Evolutionary conservation across 2,888 invertebrate genomes (phyloP).

Genomic region (Ormyrus rosae): DNA sequence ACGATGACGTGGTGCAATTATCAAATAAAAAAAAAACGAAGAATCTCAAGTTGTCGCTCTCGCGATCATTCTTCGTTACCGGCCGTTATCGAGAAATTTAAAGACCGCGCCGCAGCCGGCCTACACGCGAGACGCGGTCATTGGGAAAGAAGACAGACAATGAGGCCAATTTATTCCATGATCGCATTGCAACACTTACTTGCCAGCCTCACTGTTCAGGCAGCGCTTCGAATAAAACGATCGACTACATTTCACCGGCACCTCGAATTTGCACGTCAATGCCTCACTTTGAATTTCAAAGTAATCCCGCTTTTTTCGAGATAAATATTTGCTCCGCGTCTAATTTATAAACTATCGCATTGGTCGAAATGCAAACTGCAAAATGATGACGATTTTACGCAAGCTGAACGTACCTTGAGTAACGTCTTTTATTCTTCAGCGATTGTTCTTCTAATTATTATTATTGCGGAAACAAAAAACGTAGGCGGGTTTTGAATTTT

Average conservation of each 20-base stretch:
- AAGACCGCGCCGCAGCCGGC: slow-evolving; percentile 8
- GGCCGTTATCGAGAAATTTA: slow-evolving; percentile 31
- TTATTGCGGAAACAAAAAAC: too few relatives aligned
- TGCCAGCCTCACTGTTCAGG: slow-evolving; percentile 12
- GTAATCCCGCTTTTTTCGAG: not conserved
- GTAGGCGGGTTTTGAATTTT: too few relatives aligned
- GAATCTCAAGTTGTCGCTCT: slow-evolving; percentile 28
- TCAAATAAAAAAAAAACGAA: not conserved
- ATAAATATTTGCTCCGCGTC: not conserved
- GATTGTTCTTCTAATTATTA: too few relatives aligned
- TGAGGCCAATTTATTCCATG: slow-evolving; percentile 53
- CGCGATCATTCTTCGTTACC: slow-evolving; percentile 33
- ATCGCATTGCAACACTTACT: slow-evolving; percentile 51
- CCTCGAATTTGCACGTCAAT: slow-evolving; percentile 12
- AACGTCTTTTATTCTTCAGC: too few relatives aligned
- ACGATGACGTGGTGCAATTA: not conserved
- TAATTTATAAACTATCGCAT: too few relatives aligned
- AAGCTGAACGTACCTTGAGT: too few relatives aligned
- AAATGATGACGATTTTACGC: too few relatives aligned
- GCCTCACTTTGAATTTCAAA: not conserved
- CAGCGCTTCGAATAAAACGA: slow-evolving; percentile 24
- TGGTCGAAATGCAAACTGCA: too few relatives aligned
- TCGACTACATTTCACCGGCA: slow-evolving; percentile 9
- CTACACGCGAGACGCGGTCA: slow-evolving; percentile 17
- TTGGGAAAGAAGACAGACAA: slow-evolving; percentile 52